Percentiles rank a stretch among this genome's conserved stretches.
Evolutionary conservation across 2,888 invertebrate species (phyloP).

Genomic region (Iselma pallidipennis): DNA sequence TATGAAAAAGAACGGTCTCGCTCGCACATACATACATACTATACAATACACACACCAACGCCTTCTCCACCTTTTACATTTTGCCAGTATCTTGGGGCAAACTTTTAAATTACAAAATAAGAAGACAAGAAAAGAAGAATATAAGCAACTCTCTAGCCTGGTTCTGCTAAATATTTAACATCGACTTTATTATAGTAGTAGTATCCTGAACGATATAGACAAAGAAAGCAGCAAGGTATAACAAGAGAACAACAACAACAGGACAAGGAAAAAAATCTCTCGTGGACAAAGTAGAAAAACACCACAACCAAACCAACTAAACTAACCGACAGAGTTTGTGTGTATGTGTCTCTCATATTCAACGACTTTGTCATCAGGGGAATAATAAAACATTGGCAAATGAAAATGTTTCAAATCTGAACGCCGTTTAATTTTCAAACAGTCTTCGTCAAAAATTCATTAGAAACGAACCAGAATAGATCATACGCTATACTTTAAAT

Average conservation of each 20-base stretch:
- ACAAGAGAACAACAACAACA: slow-evolving; percentile 2
- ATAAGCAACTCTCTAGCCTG: slow-evolving; percentile 42
- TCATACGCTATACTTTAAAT: no score
- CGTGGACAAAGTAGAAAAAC: slow-evolving; percentile 10
- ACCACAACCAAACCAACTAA: slow-evolving; percentile 6
- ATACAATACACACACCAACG: slow-evolving; percentile 10
- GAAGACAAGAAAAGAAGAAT: slow-evolving; percentile 39
- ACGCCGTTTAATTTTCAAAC: slow-evolving; percentile 33
- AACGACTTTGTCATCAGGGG: slow-evolving; percentile 38
- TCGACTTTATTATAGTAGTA: slow-evolving; percentile 48
- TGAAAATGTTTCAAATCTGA: slow-evolving; percentile 38
- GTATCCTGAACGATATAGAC: slow-evolving; percentile 25
- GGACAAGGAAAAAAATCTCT: slow-evolving; percentile 31
- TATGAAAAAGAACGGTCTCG: slow-evolving; percentile 40
- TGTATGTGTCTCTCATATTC: slow-evolving; percentile 40
- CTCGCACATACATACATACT: neutral
- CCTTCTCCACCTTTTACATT: slow-evolving; percentile 27
- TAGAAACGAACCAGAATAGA: neutral
- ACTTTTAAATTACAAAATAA: slow-evolving; percentile 53
- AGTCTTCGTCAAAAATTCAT: slow-evolving; percentile 19
- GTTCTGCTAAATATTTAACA: slow-evolving; percentile 49
- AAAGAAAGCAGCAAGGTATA: neutral
- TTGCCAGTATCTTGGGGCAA: slow-evolving; percentile 43
- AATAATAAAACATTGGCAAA: slow-evolving; percentile 44
- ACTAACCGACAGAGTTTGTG: slow-evolving; percentile 18